Percentiles rank a stretch among this genome's conserved stretches.
Evolutionary conservation across 2,888 invertebrate species (phyloP).

Genomic region (Digitonthophagus gazella): DNA sequence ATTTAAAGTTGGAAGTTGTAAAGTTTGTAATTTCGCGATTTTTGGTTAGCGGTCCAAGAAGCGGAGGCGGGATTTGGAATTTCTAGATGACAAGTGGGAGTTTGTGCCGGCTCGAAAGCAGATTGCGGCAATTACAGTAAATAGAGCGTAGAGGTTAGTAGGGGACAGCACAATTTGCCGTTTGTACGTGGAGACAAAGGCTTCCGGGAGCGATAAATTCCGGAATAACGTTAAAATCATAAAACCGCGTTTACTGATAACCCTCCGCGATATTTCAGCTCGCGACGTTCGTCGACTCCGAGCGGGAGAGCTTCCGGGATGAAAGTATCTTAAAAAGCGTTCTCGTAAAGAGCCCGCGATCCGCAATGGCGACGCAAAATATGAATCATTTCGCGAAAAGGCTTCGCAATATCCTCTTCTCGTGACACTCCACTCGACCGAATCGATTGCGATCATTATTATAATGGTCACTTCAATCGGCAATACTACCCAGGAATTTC

Average conservation of each 20-base stretch:
- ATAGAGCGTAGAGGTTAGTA: background rate
- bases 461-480: background rate
- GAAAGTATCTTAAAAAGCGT: background rate
- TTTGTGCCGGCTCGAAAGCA: background rate
- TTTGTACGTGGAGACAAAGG: constrained; percentile 7
- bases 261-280: constrained; percentile 35
- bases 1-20: no score
- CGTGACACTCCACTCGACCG: background rate
- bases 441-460: background rate
- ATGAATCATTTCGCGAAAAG: background rate
- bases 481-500: background rate
- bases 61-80: background rate
- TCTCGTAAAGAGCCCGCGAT: background rate
- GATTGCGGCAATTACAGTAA: constrained; percentile 12
- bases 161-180: constrained; percentile 10
- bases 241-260: constrained; percentile 37
- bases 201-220: constrained; percentile 30
- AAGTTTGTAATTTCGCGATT: background rate
- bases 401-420: background rate
- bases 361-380: background rate
- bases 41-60: background rate
- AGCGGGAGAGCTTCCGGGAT: background rate
- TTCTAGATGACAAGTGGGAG: background rate
- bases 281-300: background rate
- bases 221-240: constrained; percentile 38